These are phyloP conservation scores for Accipiter virgatus DNA, from an alignment of 2,113 vertebrate genomes.

Conservation along the genomic window DNA sequence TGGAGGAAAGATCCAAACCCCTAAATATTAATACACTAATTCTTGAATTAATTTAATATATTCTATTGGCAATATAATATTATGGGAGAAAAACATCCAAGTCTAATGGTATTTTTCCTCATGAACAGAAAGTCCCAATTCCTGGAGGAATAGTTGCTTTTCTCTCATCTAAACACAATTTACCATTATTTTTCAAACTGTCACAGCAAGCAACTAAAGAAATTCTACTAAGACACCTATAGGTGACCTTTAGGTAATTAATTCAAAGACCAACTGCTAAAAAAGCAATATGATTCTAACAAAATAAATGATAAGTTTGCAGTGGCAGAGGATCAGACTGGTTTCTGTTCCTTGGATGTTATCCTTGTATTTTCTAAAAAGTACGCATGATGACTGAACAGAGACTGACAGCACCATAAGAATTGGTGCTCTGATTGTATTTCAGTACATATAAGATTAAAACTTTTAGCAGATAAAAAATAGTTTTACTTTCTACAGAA, in stretches of 20 bases:
- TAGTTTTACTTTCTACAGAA: neutral
- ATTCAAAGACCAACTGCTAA: neutral
- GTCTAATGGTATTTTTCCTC: neutral
- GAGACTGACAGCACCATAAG: neutral
- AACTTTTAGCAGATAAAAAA: neutral
- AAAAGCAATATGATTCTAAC: neutral
- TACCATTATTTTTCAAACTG: neutral
- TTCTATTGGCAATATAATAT: neutral
- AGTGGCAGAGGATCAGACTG: neutral
- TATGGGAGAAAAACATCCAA: neutral
- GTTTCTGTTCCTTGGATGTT: neutral
- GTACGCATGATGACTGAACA: neutral
- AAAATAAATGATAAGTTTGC: neutral
- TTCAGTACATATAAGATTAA: neutral
- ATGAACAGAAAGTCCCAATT: neutral
- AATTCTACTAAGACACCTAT: neutral
- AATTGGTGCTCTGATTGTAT: neutral
- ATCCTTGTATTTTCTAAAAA: neutral
- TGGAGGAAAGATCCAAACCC: neutral
- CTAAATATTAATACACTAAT: neutral
- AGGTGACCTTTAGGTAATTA: neutral
- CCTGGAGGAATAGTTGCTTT: neutral
- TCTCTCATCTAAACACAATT: neutral
- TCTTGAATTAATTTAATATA: neutral
- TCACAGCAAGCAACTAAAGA: neutral